These are phyloP conservation scores for Metopia argyrocephala DNA, from an alignment of 2,888 invertebrate genomes.

Conservation along the genomic window DNA sequence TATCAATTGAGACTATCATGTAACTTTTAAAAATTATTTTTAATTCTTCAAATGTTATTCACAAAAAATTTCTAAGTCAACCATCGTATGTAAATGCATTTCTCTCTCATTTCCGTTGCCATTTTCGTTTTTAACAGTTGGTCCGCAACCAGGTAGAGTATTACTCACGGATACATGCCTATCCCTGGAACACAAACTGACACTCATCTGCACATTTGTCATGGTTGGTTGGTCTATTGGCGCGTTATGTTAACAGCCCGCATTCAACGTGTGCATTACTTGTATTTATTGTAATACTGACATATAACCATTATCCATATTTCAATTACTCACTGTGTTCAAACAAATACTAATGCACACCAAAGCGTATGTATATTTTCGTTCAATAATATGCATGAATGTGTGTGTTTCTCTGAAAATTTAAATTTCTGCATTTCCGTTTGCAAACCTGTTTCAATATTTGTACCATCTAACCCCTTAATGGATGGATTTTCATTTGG, in stretches of 20 bases:
- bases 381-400: neutral
- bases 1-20: too few relatives aligned
- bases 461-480: neutral
- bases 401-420: neutral
- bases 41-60: neutral
- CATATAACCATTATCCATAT: slow-evolving; percentile 39
- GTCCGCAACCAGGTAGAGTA: too few relatives aligned
- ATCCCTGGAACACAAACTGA: neutral
- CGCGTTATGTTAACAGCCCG: slow-evolving; percentile 31
- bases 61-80: slow-evolving; percentile 46
- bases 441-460: neutral
- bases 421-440: slow-evolving; percentile 17
- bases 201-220: slow-evolving; percentile 1
- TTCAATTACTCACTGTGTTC: slow-evolving; percentile 30
- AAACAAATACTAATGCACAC: neutral
- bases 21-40: too few relatives aligned
- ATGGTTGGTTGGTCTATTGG: slow-evolving; percentile 18
- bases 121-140: slow-evolving; percentile 14
- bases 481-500: neutral
- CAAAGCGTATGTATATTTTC: neutral
- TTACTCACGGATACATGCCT: neutral
- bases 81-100: too few relatives aligned
- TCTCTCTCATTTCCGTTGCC: slow-evolving; percentile 55
- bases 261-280: slow-evolving; percentile 20
- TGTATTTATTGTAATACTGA: slow-evolving; percentile 50